Base-by-base conservation (phyloP, 2,113 vertebrate species). In the Hucho hucho region DNA sequence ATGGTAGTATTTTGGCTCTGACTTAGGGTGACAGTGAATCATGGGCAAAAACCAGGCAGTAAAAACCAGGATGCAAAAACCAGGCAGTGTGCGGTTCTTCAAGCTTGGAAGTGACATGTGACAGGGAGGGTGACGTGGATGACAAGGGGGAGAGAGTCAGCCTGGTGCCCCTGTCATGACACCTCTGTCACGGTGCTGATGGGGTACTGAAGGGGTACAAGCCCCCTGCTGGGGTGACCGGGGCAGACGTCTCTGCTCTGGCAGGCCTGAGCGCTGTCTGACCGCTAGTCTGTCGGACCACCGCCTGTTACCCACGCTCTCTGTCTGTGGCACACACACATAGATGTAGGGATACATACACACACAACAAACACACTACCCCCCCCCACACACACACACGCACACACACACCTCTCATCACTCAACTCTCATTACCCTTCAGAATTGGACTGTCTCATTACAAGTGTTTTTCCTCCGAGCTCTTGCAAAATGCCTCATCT, bases 131-230 rank as follows among this genome's bases (percentile, higher is more conserved):
- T 11, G 22, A 25, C 59, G 59, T 11, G 59, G 22, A 22, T 63
- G 63, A 28, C 7, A 28, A 14, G 24, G n/a, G 61, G 47, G 75
- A 80, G 65, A 61, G 74, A 72, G 58, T 68, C 74, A 64, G 76
- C 53, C 67, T 59, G 71, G 69, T 46, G 64, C 72, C 71, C 49
- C 81, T 59, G 69, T 65, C 73, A 79, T 82, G 77, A 82, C 84
- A 84, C 47, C 74, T 79, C 63, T 83, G 82, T 75, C 80, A 83
- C n/a, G 14, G 58, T 2, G n/a, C n/a, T 77, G 76, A 81, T 46
- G 47, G 80, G 73, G 74, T 76, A 79, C 75, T 75, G 76, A 81
- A 46, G 49, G 83, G 73, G 74, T 76, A 79, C 75, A 76, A 53
- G 12, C 11, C 70, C 53, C 47, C 53, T 37, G 49, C 72, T 6